Conservation (phyloP, 1,140 invertebrate genomes). For the Aphelinus atriplicis region DNA sequence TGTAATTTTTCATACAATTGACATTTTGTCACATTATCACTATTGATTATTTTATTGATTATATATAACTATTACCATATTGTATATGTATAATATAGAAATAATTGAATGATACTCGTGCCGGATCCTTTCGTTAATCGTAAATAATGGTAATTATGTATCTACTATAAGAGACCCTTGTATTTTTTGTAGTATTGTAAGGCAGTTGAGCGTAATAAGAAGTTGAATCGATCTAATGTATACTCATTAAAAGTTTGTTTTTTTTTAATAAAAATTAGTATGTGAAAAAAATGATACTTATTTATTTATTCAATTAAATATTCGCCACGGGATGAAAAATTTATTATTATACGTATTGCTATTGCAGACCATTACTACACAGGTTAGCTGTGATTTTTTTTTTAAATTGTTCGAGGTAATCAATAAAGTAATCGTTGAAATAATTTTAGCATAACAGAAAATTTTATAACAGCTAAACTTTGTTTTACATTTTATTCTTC, state of each 20-base stretch:
- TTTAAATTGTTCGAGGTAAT: background rate
- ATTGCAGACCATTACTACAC: background rate
- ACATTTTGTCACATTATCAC: conserved; percentile 27
- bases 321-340: background rate
- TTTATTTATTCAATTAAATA: conserved; percentile 7
- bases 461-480: background rate
- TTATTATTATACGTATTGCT: too few relatives aligned
- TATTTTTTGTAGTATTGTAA: conserved; percentile 36
- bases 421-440: background rate
- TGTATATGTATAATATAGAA: conserved; percentile 38
- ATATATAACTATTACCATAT: conserved; percentile 29
- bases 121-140: conserved; percentile 26
- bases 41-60: conserved; percentile 31
- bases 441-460: conserved; percentile 6
- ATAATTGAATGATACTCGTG: conserved; percentile 36
- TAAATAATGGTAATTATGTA: conserved; percentile 24
- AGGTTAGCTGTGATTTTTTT: background rate
- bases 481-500: background rate
- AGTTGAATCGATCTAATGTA: conserved; percentile 19
- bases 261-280: conserved; percentile 37
- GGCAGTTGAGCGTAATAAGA: conserved; percentile 23
- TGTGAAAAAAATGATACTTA: conserved; percentile 5
- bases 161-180: conserved; percentile 4
- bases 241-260: conserved; percentile 9
- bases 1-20: conserved; percentile 40